Evolutionary conservation across 2,797 vertebrate species (phyloP).

Genomic region (Syngnathus acus): DNA sequence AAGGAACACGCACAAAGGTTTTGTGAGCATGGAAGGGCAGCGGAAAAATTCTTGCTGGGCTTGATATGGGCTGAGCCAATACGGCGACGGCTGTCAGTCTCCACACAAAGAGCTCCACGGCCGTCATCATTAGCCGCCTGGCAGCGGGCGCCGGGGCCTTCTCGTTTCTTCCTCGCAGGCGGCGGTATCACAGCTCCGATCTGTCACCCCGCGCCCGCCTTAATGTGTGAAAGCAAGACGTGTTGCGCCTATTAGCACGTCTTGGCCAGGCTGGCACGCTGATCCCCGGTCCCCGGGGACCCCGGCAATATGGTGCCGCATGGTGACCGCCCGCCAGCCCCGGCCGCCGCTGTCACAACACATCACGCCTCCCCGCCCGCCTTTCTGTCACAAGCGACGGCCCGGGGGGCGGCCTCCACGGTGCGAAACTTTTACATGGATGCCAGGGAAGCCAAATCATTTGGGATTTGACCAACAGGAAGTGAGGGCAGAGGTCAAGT

Average conservation of each 20-base stretch:
- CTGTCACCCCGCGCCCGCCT: constrained; percentile 78
- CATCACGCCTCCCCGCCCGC: constrained; percentile 61
- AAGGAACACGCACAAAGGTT: background rate
- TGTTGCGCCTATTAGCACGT: constrained; percentile 88
- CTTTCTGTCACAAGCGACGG: constrained; percentile 53
- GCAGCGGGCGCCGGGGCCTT: constrained; percentile 54
- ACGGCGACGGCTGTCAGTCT: constrained; percentile 22
- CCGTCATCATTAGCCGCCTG: constrained; percentile 58
- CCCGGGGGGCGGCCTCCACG: constrained; percentile 21
- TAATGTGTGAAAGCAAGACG: constrained; percentile 87
- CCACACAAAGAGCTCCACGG: background rate
- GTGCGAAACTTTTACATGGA: constrained; percentile 29
- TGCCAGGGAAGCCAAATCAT: background rate
- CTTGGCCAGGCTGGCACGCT: constrained; percentile 75
- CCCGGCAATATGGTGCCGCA: constrained; percentile 76
- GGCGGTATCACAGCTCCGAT: constrained; percentile 80
- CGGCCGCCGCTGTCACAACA: constrained; percentile 74
- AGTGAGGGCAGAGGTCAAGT: constrained; percentile 2
- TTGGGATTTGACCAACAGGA: background rate
- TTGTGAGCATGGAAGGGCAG: constrained; percentile 46
- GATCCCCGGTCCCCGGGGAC: constrained; percentile 75
- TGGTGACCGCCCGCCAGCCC: constrained; percentile 70
- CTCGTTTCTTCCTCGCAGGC: constrained; percentile 46
- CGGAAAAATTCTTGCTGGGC: background rate
- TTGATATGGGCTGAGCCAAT: constrained; percentile 23